Base-by-base conservation (phyloP, 2,888 invertebrate genomes). In the Brachypterus glaber region DNA sequence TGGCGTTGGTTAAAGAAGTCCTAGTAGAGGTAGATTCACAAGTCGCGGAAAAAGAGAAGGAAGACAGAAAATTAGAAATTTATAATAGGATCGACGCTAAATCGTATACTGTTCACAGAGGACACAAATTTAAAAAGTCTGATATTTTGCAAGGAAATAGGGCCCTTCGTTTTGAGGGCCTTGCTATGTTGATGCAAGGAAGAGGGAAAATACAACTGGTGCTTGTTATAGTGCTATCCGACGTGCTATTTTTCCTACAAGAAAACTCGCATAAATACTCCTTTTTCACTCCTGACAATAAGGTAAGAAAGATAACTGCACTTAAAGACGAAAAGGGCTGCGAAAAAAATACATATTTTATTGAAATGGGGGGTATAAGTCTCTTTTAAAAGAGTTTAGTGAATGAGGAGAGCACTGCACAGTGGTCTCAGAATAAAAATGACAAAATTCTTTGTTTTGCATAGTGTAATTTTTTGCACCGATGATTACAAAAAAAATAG, bases 191-290 rank as follows among this genome's bases (percentile, higher is more conserved):
- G 53, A 90, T 89, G 84, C 90, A 88, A 62, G 89, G 90, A 2
- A 76, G 91, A 41, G 86, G 88, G 44, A 92, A 92, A 68, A 86
- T 86, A 75, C 85, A 86, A 64, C 78, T 88, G 31, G 82, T 92
- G 1, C 69, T 88, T 7, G 89, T 91, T 44, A 87, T 95, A 35
- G 87, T 93, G 2, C 70, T 95, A 17, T 89, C 90, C 0, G 95
- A 95, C 62, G 84, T 93, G 37, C 67, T 95, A 35, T 88, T 93
- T 68, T 93, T 95, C 57, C 70, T 95, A 39, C 83, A 83, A 62
- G 92, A 93, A 63, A 88, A 82, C 58, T 91, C 90, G 57, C 89
- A 91, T 61, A 92, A 92, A 59, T 92, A 90, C 58, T 79, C 85
- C 2, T 93, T 93, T 70, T 87, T 87, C 59, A 86, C 90, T 45